Evolutionary conservation across 2,888 invertebrate genomes (phyloP), one percentile per base, ranked within the genome.

Genomic region (Lepidocyrtinus sp.): DNA sequence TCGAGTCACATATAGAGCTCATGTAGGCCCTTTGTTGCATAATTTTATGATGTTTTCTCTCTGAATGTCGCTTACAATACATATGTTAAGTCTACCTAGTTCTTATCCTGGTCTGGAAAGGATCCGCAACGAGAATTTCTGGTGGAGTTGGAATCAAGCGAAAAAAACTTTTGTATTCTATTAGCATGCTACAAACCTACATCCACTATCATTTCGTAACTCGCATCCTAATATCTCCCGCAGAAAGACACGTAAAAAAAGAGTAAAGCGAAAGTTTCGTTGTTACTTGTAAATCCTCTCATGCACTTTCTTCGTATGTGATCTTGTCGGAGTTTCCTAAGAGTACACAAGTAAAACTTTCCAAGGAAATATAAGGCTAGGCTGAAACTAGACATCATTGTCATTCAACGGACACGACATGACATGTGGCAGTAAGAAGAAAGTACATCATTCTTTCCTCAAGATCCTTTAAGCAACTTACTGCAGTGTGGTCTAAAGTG

Each of bases 31-130:
- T 50, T 50, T 50, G 50, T 50, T 50, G 50, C 50, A 50, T 17
- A 50, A 50, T 50, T 50, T 50, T 50, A 50, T 50, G 50, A 50
- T 50, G 50, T 36, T 36, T 36, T 50, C 15, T 50, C 50, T 50
- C 50, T 50, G 50, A 50, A 50, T 50, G 50, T 50, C 50, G n/a
- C 50, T 50, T 50, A 50, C 50, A 50, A 50, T 50, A 50, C 50
- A 50, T 50, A 17, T 50, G 50, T 15, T 50, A 17, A 50, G 15
- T 2, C 50, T 50, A 17, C 2, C 50, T 50, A 50, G 50, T 50
- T 17, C 50, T 50, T n/a, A 50, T 50, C 50, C 50, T n/a, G n/a
- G n/a, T n/a, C 50, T 50, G 50, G 50, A 50, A 17, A 50, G 17
- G 50, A 50, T 50, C 50, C 17, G 50, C 50, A 50, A 7, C 50